A percentile compares a stretch with the other conserved stretches of the same genome.
Conservation (phyloP, 2,888 invertebrate genomes). For the Leptinotarsa juncta region DNA sequence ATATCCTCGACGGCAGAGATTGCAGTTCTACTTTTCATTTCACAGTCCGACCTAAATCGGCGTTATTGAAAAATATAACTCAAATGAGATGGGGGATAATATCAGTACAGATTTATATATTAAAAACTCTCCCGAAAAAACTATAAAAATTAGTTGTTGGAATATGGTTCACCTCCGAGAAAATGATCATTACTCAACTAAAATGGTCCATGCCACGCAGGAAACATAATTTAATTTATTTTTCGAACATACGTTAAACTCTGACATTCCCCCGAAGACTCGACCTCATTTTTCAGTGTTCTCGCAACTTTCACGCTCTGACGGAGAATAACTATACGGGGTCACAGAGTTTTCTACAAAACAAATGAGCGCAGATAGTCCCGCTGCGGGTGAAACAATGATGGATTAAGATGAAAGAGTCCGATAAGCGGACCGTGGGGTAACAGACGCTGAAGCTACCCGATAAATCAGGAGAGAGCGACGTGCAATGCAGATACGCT, state of each 20-base stretch:
- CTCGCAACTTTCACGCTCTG: conserved; percentile 19
- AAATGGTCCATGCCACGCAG: neutral
- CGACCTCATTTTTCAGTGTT: neutral
- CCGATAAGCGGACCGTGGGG: conserved; percentile 52
- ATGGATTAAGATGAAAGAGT: conserved; percentile 58
- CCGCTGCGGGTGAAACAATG: conserved; percentile 52
- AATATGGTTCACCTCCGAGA: neutral
- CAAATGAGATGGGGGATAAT: too few relatives aligned
- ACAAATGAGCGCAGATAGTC: conserved; percentile 55
- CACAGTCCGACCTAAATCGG: too few relatives aligned
- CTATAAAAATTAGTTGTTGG: too few relatives aligned
- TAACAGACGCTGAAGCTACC: conserved; percentile 48
- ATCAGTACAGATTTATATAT: too few relatives aligned
- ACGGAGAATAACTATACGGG: conserved; percentile 39
- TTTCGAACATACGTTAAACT: conserved; percentile 7
- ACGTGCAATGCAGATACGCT: conserved; percentile 13
- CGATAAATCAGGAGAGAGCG: conserved; percentile 56
- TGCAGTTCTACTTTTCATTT: too few relatives aligned
- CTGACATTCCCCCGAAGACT: neutral
- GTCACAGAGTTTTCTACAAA: conserved; percentile 38
- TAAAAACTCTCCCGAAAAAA: too few relatives aligned
- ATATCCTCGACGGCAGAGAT: too few relatives aligned
- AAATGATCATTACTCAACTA: too few relatives aligned
- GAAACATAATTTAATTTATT: neutral
- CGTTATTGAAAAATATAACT: too few relatives aligned